These are phyloP conservation scores for Dinocampus coccinellae DNA, from an alignment of 2,888 invertebrate species.

Conservation along the genomic window DNA sequence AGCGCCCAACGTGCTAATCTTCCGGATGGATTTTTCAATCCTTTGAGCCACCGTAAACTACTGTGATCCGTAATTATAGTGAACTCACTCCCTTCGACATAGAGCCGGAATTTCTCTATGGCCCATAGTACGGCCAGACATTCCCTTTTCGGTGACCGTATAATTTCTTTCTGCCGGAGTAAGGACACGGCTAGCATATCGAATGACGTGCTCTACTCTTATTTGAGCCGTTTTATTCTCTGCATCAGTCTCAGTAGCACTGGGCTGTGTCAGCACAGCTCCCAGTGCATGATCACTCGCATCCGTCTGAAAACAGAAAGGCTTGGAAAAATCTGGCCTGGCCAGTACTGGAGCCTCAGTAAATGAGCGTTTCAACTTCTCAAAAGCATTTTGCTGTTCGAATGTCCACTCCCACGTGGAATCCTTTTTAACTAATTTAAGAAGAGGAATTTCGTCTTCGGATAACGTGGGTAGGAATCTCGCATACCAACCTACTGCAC, in stretches of 20 bases:
- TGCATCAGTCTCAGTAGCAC: background rate
- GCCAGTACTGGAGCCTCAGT: slow-evolving; percentile 23
- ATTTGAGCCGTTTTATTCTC: background rate
- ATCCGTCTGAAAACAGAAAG: slow-evolving; percentile 22
- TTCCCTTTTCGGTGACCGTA: background rate
- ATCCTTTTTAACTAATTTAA: background rate
- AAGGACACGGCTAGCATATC: background rate
- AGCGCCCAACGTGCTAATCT: slow-evolving; percentile 24
- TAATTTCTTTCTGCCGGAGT: background rate
- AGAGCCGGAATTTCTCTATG: background rate
- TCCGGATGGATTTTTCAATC: too few relatives aligned
- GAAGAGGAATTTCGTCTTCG: too few relatives aligned
- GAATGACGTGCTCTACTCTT: slow-evolving; percentile 7
- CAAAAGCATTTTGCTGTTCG: slow-evolving; percentile 19
- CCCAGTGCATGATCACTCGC: background rate
- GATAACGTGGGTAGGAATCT: slow-evolving; percentile 9
- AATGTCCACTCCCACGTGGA: slow-evolving; percentile 12
- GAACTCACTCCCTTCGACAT: background rate
- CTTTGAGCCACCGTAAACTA: background rate
- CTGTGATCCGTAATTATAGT: background rate
- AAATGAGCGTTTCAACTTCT: background rate
- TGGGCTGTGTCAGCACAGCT: slow-evolving; percentile 4
- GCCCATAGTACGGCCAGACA: background rate
- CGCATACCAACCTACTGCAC: slow-evolving; percentile 43
- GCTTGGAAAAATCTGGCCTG: slow-evolving; percentile 21